These are phyloP conservation scores for Pteronotus mesoamericanus DNA, from an alignment of 2,797 vertebrate genomes.

Conservation along the genomic window DNA sequence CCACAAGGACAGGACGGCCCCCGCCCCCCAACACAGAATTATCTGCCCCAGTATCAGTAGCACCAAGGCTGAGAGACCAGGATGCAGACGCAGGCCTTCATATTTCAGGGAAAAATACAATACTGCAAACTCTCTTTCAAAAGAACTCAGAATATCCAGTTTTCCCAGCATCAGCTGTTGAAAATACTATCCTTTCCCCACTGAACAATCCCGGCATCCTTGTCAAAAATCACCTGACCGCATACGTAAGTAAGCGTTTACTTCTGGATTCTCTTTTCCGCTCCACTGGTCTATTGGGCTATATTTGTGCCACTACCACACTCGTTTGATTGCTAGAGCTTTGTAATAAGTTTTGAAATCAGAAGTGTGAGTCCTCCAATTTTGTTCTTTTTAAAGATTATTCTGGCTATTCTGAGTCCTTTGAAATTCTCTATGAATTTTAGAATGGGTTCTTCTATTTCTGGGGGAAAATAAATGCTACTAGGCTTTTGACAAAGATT, in stretches of 20 bases:
- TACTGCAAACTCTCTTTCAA: background rate
- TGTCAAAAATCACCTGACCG: background rate
- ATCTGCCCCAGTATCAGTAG: background rate
- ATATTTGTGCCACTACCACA: background rate
- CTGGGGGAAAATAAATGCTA: background rate
- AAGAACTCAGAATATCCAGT: background rate
- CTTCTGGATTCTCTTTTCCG: background rate
- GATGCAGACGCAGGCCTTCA: background rate
- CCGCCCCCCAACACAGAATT: background rate
- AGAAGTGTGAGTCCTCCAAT: background rate
- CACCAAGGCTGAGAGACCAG: background rate
- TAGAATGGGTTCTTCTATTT: background rate
- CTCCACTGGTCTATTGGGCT: background rate
- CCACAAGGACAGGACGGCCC: background rate
- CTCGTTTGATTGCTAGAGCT: background rate
- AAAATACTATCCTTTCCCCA: background rate
- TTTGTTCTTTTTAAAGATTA: background rate
- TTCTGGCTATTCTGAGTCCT: background rate
- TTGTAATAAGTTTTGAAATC: background rate
- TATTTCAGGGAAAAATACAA: background rate
- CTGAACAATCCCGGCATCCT: background rate
- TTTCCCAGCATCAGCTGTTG: background rate
- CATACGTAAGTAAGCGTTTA: background rate
- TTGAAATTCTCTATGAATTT: background rate
- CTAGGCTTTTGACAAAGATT: background rate